phyloP scores from a whole-genome alignment of 2,888 invertebrate genomes.

The Cyaniris semiargus region DNA sequence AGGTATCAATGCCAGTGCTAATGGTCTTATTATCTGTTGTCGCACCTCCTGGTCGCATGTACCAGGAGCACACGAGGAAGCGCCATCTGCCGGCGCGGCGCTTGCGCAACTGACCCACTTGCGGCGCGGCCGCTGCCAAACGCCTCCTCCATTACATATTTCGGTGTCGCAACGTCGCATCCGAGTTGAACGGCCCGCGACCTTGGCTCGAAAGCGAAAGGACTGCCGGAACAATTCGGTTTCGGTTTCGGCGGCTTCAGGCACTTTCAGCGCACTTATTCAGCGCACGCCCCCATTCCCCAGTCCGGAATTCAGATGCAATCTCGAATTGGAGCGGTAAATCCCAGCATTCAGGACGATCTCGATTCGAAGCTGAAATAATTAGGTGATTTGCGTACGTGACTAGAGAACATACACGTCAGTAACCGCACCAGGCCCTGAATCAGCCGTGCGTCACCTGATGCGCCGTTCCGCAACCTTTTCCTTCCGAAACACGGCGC shows the following conservation, averaged over 20 bases:
- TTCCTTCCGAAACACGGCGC: constrained; percentile 40
- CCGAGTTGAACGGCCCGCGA: constrained; percentile 80
- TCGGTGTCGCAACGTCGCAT: constrained; percentile 79
- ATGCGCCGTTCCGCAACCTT: constrained; percentile 57
- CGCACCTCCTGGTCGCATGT: not conserved
- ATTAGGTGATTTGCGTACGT: constrained; percentile 55
- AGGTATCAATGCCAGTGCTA: not conserved
- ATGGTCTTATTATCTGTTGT: not conserved
- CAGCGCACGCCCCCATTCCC: not conserved
- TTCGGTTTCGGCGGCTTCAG: constrained; percentile 35
- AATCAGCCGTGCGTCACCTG: constrained; percentile 65
- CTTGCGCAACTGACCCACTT: constrained; percentile 78
- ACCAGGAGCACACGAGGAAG: constrained; percentile 65
- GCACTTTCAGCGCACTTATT: not conserved
- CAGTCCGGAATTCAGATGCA: not conserved
- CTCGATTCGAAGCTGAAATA: not conserved
- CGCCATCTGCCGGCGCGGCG: constrained; percentile 73
- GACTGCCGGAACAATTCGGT: constrained; percentile 58
- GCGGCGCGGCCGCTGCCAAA: constrained; percentile 74
- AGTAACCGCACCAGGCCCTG: constrained; percentile 52
- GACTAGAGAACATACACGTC: constrained; percentile 54
- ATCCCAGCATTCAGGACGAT: not conserved
- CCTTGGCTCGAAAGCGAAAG: constrained; percentile 79
- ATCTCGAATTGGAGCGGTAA: not conserved
- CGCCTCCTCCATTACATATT: constrained; percentile 78